These are phyloP conservation scores for Bombus soroeensis DNA, from an alignment of 1,140 invertebrate species.

Conservation along the genomic window DNA sequence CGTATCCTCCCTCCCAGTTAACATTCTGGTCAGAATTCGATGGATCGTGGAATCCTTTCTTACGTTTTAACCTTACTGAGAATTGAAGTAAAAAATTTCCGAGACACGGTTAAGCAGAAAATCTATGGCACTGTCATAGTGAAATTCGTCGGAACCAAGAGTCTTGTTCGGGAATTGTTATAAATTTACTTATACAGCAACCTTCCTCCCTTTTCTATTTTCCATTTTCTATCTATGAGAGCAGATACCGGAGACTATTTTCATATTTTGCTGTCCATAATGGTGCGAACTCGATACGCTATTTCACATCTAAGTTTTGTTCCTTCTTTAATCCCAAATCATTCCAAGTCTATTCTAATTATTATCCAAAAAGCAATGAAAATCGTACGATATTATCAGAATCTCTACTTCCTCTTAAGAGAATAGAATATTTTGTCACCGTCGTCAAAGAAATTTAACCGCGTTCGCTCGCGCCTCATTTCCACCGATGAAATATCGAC, in stretches of 20 bases:
- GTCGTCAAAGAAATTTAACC: conserved; percentile 1
- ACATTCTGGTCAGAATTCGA: background rate
- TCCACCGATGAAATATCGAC: conserved; percentile 21
- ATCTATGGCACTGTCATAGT: background rate
- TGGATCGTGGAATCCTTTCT: background rate
- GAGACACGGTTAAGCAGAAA: background rate
- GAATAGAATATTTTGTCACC: background rate
- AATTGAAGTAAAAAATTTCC: background rate
- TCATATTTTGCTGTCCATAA: no score
- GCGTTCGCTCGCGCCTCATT: background rate
- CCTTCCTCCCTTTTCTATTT: no score
- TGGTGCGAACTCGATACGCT: no score
- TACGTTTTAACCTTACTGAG: background rate
- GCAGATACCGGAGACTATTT: no score
- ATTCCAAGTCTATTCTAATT: background rate
- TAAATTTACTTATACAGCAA: no score
- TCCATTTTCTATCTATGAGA: no score
- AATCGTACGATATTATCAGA: no score
- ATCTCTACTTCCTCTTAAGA: no score
- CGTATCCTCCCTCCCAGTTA: background rate
- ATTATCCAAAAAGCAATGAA: no score
- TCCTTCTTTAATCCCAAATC: background rate
- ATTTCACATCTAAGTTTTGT: background rate
- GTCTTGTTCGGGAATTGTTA: background rate
- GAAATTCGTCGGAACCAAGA: background rate